phyloP scores from a whole-genome alignment of 1,140 invertebrate genomes.

The Leptonema lineaticorne region DNA sequence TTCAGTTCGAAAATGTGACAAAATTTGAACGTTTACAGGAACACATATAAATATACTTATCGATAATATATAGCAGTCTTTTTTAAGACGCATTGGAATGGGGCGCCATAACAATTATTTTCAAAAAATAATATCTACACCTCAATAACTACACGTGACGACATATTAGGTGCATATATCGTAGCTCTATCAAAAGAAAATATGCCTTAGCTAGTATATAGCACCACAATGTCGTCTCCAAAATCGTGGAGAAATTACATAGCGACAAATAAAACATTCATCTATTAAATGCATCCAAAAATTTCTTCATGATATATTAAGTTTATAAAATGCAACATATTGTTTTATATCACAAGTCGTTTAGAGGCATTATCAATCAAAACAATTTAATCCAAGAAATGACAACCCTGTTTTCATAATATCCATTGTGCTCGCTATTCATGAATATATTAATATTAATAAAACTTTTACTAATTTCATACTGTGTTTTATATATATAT shows the following conservation, averaged over 20 bases:
- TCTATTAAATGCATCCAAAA: slow-evolving; percentile 14
- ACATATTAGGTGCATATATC: too few relatives aligned
- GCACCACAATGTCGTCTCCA: too few relatives aligned
- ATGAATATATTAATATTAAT: too few relatives aligned
- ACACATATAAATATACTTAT: not conserved
- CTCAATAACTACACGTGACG: not conserved
- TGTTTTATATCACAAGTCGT: not conserved
- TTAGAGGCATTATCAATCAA: not conserved
- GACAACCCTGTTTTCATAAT: slow-evolving; percentile 7
- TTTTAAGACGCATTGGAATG: slow-evolving; percentile 29
- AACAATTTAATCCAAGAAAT: not conserved
- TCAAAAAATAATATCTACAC: slow-evolving; percentile 18
- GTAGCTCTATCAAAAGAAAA: not conserved
- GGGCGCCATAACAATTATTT: slow-evolving; percentile 24
- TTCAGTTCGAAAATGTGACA: too few relatives aligned
- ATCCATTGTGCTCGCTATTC: too few relatives aligned
- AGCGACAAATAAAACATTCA: not conserved
- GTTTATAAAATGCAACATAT: not conserved
- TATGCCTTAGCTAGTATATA: too few relatives aligned
- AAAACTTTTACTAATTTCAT: too few relatives aligned
- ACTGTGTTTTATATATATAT: too few relatives aligned
- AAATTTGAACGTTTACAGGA: too few relatives aligned
- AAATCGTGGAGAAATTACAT: not conserved
- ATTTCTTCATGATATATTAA: not conserved
- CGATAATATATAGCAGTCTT: slow-evolving; percentile 24